Conservation (phyloP, 2,797 vertebrate genomes). For the Crenichthys baileyi region DNA sequence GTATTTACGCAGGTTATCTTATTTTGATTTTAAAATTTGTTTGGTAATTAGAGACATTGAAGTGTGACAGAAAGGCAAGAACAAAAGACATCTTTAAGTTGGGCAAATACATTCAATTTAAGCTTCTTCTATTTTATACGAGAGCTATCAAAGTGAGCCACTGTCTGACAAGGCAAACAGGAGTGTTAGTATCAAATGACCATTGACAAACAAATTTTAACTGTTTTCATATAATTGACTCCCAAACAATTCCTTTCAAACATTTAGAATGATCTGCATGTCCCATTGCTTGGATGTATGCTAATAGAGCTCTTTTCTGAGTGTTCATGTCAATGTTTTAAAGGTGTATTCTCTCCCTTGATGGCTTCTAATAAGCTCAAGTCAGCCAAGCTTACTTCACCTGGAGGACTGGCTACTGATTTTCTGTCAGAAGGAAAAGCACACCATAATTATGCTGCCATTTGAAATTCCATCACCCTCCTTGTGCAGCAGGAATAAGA, state of each 20-base stretch:
- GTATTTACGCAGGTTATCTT: no score
- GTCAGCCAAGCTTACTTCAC: slow-evolving; percentile 73
- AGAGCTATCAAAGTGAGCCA: slow-evolving; percentile 32
- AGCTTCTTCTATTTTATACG: no score
- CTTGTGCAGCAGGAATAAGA: slow-evolving; percentile 67
- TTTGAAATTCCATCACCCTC: slow-evolving; percentile 80
- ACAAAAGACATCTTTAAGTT: no score
- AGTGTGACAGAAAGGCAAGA: no score
- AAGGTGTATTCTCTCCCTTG: slow-evolving; percentile 73
- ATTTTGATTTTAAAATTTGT: no score
- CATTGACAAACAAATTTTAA: slow-evolving; percentile 32
- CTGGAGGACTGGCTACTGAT: slow-evolving; percentile 78
- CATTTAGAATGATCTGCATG: slow-evolving; percentile 39
- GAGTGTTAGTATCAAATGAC: slow-evolving; percentile 29
- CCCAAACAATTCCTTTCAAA: slow-evolving; percentile 47
- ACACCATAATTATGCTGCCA: slow-evolving; percentile 80
- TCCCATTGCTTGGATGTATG: slow-evolving; percentile 45
- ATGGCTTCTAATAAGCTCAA: slow-evolving; percentile 77
- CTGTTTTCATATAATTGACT: slow-evolving; percentile 52
- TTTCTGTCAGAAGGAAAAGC: slow-evolving; percentile 79
- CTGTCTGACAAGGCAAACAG: slow-evolving; percentile 36
- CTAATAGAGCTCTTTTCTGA: slow-evolving; percentile 55
- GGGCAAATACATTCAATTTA: no score
- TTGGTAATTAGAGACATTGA: no score
- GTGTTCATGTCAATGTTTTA: slow-evolving; percentile 63